Percentiles rank a stretch among this genome's conserved stretches.
Evolutionary conservation across 1,140 invertebrate genomes (phyloP).

Genomic region (Polypedilum pembai): DNA sequence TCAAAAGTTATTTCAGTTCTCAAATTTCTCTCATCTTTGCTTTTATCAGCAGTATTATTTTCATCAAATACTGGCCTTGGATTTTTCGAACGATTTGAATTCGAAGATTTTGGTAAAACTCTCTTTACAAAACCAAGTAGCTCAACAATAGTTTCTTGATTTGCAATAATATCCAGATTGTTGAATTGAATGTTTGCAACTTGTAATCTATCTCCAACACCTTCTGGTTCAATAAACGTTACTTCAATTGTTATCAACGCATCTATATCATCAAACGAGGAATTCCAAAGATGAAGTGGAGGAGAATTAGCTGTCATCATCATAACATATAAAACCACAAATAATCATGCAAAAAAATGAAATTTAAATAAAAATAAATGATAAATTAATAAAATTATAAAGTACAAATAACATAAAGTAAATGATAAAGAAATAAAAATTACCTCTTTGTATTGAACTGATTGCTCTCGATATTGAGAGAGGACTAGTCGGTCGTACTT

Average conservation of each 20-base stretch:
- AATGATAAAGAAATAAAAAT: slow-evolving; percentile 25
- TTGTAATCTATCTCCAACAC: slow-evolving; percentile 49
- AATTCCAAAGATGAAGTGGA: slow-evolving; percentile 23
- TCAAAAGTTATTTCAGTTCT: slow-evolving; percentile 81
- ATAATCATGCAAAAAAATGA: not conserved
- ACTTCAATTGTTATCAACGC: slow-evolving; percentile 81
- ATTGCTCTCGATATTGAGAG: slow-evolving; percentile 40
- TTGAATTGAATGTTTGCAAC: slow-evolving; percentile 87
- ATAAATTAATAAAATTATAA: not conserved
- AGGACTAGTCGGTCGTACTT: slow-evolving; percentile 44
- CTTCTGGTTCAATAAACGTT: slow-evolving; percentile 55
- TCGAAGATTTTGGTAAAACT: slow-evolving; percentile 56
- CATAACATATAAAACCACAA: not conserved
- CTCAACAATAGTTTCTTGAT: slow-evolving; percentile 92
- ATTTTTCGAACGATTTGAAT: slow-evolving; percentile 35
- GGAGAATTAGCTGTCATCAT: slow-evolving; percentile 30
- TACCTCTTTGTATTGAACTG: slow-evolving; percentile 39
- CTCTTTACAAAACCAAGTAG: slow-evolving; percentile 77
- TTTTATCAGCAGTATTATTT: not conserved
- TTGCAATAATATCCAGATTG: slow-evolving; percentile 90
- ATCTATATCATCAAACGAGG: slow-evolving; percentile 53
- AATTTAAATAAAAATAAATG: slow-evolving; percentile 17
- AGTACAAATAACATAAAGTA: slow-evolving; percentile 13
- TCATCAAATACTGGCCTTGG: not conserved
- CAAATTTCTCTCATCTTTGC: slow-evolving; percentile 29